phyloP scores from a whole-genome alignment of 2,797 vertebrate species.

The Microchirus variegatus region DNA sequence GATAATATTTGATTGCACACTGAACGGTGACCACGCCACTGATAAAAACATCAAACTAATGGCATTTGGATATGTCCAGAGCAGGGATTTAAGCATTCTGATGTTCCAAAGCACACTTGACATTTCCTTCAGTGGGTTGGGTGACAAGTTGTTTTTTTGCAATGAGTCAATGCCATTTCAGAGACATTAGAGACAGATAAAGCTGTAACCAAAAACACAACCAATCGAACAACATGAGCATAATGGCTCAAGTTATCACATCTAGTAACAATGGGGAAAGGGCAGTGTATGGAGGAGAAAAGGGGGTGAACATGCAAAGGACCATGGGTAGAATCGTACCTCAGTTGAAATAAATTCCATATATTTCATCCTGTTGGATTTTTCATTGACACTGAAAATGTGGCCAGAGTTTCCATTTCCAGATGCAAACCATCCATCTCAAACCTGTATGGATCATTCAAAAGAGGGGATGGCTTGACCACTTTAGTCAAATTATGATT shows the following conservation, averaged over 20 bases:
- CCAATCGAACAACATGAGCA: not conserved
- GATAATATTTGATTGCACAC: not conserved
- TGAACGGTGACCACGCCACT: slow-evolving; percentile 13
- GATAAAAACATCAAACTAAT: slow-evolving; percentile 26
- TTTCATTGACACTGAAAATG: no score
- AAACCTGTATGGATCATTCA: no score
- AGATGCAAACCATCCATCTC: no score
- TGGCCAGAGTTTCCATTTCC: no score
- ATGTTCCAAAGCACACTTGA: slow-evolving; percentile 54
- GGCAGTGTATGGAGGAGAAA: no score
- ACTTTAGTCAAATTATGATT: no score
- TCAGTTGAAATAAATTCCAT: no score
- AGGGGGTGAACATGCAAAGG: no score
- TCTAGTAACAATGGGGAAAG: not conserved
- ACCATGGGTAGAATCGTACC: no score
- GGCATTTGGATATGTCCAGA: slow-evolving; percentile 22
- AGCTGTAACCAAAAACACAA: slow-evolving; percentile 1
- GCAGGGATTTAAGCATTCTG: slow-evolving; percentile 39
- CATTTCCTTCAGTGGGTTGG: slow-evolving; percentile 34
- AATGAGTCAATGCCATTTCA: slow-evolving; percentile 30
- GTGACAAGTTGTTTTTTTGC: slow-evolving; percentile 29
- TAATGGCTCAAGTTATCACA: slow-evolving; percentile 1
- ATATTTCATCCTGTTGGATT: no score
- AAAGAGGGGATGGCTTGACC: no score
- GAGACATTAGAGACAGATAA: slow-evolving; percentile 11